Evolutionary conservation across 2,797 vertebrate species (phyloP).

Genomic region (Crypturellus tataupa): DNA sequence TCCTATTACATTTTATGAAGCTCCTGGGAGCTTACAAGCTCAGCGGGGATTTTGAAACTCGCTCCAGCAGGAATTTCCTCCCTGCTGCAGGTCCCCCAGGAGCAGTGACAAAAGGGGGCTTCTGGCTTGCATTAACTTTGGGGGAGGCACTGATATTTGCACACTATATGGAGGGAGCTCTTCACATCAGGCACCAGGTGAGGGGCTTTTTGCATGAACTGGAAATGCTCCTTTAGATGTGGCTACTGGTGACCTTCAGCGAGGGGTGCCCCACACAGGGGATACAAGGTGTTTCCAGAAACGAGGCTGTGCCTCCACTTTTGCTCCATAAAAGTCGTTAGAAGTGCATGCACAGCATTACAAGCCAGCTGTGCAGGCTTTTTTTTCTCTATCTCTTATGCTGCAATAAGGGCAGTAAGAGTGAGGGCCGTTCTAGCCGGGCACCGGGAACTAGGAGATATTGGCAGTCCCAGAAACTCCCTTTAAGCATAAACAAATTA

Average conservation of each 20-base stretch:
- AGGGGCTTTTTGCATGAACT: background rate
- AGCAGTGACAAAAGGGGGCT: background rate
- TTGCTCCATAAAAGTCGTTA: background rate
- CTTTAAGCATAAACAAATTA: background rate
- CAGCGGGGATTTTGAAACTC: background rate
- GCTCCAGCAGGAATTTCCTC: background rate
- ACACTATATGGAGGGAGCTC: background rate
- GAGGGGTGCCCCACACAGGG: rapidly evolving
- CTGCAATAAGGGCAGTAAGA: background rate
- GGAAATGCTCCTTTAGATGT: background rate
- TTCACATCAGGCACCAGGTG: background rate
- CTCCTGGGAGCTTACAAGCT: background rate
- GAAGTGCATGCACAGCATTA: background rate
- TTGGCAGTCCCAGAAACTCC: background rate
- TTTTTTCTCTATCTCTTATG: background rate
- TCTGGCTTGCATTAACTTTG: background rate
- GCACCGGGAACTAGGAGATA: background rate
- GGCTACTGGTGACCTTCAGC: background rate
- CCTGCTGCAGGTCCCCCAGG: background rate
- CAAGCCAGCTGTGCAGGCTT: background rate
- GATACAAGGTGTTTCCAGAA: background rate
- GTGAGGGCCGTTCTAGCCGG: background rate
- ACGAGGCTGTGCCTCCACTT: background rate
- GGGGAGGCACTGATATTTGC: background rate
- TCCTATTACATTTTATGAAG: background rate